phyloP scores from a whole-genome alignment of 1,140 invertebrate species.

The Drosophila tristis region DNA sequence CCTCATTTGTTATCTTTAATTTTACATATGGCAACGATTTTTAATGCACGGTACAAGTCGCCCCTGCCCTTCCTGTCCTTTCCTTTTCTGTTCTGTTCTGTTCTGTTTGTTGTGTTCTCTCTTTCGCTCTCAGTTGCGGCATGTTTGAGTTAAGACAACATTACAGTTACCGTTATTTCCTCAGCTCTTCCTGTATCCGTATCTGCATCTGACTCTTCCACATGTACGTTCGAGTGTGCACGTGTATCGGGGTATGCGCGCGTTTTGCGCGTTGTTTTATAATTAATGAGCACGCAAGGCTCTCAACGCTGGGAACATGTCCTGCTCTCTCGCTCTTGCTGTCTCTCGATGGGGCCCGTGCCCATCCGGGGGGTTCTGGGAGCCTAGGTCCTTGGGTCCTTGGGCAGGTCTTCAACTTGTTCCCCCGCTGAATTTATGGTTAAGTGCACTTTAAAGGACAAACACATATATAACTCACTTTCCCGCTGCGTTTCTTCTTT shows the following conservation, averaged over 20 bases:
- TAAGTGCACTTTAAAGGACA: conserved; percentile 82
- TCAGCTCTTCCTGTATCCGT: conserved; percentile 40
- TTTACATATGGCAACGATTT: conserved; percentile 82
- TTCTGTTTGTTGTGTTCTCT: neutral
- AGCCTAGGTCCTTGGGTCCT: conserved; percentile 4
- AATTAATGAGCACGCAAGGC: conserved; percentile 79
- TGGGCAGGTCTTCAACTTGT: conserved; percentile 32
- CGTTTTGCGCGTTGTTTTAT: conserved; percentile 76
- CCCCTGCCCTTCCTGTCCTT: conserved; percentile 7
- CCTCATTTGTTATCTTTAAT: conserved; percentile 72
- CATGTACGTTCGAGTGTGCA: conserved; percentile 3
- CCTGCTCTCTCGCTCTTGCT: conserved; percentile 11
- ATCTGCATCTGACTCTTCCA: conserved; percentile 46
- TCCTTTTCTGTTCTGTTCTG: neutral
- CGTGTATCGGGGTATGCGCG: conserved; percentile 1
- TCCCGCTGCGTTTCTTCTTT: conserved; percentile 65
- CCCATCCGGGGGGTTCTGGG: neutral
- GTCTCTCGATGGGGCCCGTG: neutral
- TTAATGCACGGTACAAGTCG: conserved; percentile 75
- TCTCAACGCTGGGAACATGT: conserved; percentile 62
- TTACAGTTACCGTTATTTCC: conserved; percentile 70
- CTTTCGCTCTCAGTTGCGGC: conserved; percentile 46
- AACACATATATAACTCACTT: conserved; percentile 80
- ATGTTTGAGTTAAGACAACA: conserved; percentile 81
- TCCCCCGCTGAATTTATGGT: conserved; percentile 69